Evolutionary conservation across 2,113 vertebrate species (phyloP), one percentile per base, ranked within the genome.

Genomic region (Grallaria varia): DNA sequence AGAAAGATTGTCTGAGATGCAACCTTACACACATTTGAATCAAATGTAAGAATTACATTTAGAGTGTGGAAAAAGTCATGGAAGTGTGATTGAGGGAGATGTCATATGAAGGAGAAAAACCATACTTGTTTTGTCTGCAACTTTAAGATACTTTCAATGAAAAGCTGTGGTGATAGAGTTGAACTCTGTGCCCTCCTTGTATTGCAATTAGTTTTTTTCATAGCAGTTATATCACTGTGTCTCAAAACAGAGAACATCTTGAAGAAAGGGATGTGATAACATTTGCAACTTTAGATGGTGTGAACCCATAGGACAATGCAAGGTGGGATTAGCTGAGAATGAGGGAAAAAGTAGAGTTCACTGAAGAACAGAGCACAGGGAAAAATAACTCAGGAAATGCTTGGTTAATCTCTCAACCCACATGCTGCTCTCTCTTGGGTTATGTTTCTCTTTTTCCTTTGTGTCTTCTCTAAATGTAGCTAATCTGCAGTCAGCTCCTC

Each of bases 401-500:
- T 86, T 82, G 52, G 89, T 95, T 74, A 56, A 30, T 87, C 49
- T 93, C 56, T 86, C 19, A 40, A 37, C 55, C 49, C 45, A 47
- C 82, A 52, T 78, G 84, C 74, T 93, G 91, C 37, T 91, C 42
- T 47, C 45, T 73, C 58, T 49, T 42, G 22, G 35, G 66, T 89
- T 47, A 69, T 12, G 21, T 44, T 93, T 91, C 95, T 96, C 55
- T 81, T 28, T 27, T 74, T 67, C 30, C 75, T 88, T 93, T 87
- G 53, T 37, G 72, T 88, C 89, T 87, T 87, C 27, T 83, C n/a
- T 79, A 66, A 31, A 62, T 31, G 73, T 89, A 84, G 93, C 44
- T 52, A 90, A 89, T 86, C 93, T 95, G 90, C 74, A 96, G 68
- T 69, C 33, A 83, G 39, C 79, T 82, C 42, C 87, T 97, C 91